Percentiles rank a stretch among this genome's conserved stretches.
These are phyloP conservation scores for Heliconius hermathena DNA, from an alignment of 1,140 invertebrate species.

Conservation along the genomic window DNA sequence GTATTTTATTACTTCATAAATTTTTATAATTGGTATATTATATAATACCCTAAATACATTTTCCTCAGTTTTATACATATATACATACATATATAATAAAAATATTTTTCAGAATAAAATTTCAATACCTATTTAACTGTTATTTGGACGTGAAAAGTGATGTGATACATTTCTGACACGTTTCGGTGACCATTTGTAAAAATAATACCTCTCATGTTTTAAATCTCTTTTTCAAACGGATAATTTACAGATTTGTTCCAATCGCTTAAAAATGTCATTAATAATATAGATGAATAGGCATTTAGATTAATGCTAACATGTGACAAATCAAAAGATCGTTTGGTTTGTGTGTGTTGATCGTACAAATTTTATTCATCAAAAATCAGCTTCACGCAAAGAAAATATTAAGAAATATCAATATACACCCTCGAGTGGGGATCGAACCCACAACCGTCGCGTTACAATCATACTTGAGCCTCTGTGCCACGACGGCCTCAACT, in stretches of 20 bases:
- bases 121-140: constrained; percentile 49
- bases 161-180: constrained; percentile 55
- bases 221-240: constrained; percentile 41
- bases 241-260: constrained; percentile 53
- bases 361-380: neutral
- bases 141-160: constrained; percentile 50
- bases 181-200: constrained; percentile 51
- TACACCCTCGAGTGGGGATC: too few species aligned
- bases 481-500: neutral
- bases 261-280: constrained; percentile 51
- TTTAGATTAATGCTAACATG: constrained; percentile 36
- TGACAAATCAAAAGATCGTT: constrained; percentile 19
- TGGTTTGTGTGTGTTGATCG: neutral
- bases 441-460: too few species aligned
- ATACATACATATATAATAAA: neutral
- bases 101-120: constrained; percentile 25
- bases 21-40: too few species aligned
- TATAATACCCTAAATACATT: neutral
- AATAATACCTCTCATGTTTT: constrained; percentile 49
- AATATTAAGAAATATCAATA: too few species aligned
- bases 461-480: too few species aligned
- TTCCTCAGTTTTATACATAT: neutral
- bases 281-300: constrained; percentile 43
- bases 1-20: too few species aligned
- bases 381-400: too few species aligned